Base-by-base conservation (phyloP, 30 jellyfish, hydroid and myxozoan species). In the Clytia hemisphaerica region DNA sequence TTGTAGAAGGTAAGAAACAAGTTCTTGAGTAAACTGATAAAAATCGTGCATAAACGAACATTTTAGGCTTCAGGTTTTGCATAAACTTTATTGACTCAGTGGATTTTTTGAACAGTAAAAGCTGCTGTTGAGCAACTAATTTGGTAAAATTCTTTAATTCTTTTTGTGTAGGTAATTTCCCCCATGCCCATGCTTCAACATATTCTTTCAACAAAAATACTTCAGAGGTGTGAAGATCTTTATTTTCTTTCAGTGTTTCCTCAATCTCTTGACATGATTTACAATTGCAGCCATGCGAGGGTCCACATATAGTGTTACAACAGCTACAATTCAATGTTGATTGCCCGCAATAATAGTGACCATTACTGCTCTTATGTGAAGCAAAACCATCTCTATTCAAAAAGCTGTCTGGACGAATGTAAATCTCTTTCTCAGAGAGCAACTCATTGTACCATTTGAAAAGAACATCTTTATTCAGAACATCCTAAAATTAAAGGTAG, bases 181-280 rank as follows among this genome's bases (percentile, higher is more conserved):
- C 74, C 95, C 95, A 84, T 32, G 87, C 78, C 95, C 95, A 84
- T 9, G 95, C 63, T 47, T 75, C 83, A 62, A 82, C 77, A 18
- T 78, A 71, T 37, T 84, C 86, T 28, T 72, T 31, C 68, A 77
- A 55, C 7, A 68, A 73, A 3, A 82, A 73, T 15, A 78, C 53
- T 60, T 65, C 77, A 30, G 34, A 37, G 29, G 67, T 48, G n/a
- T n/a, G n/a, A n/a, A n/a, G n/a, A n/a, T 66, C 83, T 38, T 65
- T 62, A 21, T 53, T 59, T 36, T 58, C 95, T 33, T 48, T 63
- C 40, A 73, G 75, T 51, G 65, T 37, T 19, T 46, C 45, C 44
- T 84, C 90, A 40, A 77, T 38, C 62, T 71, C 75, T 29, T 70
- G 77, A 50, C 95, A 84, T 54, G 82, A 58, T 63, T 40, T 67